Evolutionary conservation across 2,797 vertebrate genomes (phyloP).

Genomic region (Argya squamiceps): DNA sequence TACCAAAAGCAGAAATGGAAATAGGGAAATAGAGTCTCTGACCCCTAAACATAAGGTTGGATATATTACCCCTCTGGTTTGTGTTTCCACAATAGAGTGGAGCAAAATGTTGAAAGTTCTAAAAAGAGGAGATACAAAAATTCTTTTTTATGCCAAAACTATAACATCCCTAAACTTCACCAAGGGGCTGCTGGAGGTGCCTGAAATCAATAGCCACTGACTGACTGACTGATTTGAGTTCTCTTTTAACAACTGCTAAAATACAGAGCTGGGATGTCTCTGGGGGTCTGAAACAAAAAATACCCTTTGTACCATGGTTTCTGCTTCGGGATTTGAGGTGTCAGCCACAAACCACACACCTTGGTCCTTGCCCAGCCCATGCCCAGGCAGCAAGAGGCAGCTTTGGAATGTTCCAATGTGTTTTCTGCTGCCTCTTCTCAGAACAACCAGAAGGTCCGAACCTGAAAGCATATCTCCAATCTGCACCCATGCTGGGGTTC

Average conservation of each 20-base stretch:
- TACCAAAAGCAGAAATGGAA: background rate
- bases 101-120: background rate
- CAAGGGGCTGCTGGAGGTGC: background rate
- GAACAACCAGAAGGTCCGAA: background rate
- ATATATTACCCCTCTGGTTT: background rate
- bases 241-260: background rate
- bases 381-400: background rate
- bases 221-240: background rate
- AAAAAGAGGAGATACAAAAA: background rate
- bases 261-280: background rate
- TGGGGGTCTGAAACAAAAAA: background rate
- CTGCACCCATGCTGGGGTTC: background rate
- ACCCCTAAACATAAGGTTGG: background rate
- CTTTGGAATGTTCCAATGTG: background rate
- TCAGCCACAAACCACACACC: rapidly evolving
- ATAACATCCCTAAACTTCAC: background rate
- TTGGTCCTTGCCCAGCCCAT: rapidly evolving
- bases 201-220: background rate
- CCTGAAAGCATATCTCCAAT: background rate
- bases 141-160: background rate
- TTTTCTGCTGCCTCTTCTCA: background rate
- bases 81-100: background rate
- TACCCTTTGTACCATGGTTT: background rate
- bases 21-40: background rate
- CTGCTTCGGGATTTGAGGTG: background rate